Evolutionary conservation across 2,113 vertebrate species (phyloP), one percentile per base, ranked within the genome.

Genomic region (Protobothrops mucrosquamatus): DNA sequence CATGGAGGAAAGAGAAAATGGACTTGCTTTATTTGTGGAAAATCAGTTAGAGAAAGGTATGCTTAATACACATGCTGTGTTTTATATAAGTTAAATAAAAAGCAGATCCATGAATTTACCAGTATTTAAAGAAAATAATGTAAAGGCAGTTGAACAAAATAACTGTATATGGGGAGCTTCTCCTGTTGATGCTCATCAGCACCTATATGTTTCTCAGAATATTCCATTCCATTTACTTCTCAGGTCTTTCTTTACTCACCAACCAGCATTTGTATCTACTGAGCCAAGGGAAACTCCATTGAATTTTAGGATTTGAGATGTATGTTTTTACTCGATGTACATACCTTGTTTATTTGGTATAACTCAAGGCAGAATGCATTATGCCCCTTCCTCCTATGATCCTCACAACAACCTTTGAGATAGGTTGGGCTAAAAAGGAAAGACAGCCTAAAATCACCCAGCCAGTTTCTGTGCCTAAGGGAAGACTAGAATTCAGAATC

Each of bases 1-100:
- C 99, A 99, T 9, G 99, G 99, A 90, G 99, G 99, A 85, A 99
- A 99, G 95, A 98, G 99, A 88, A 99, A 99, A 94, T 99, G 99
- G 99, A 99, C 98, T 0, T 99, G 99, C 96, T 98, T 98, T 94
- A 97, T 99, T 93, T 99, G 99, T 95, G 99, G 99, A 48, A 99
- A 99, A 95, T 99, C 99, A 0, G 99, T 99, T 29, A 97, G 99
- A 93, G 99, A 99, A 98, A 98, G 99, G 99, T 99, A 96, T 97
- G 95, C 39, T 90, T 48, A n/a, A 9, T 48, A 64, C 39, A 39
- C 11, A 69, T 92, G 11, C 46, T 18, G 2, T n/a, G 18, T 22
- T 51, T 59, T 51, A 34, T 88, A 22, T 22, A 46, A 88, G 81
- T 46, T 81, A 81, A 86, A 86, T 10, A 86, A 24, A 26, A 86